These are phyloP conservation scores for Dryoscopus gambensis DNA, from an alignment of 2,113 vertebrate genomes.

Conservation along the genomic window DNA sequence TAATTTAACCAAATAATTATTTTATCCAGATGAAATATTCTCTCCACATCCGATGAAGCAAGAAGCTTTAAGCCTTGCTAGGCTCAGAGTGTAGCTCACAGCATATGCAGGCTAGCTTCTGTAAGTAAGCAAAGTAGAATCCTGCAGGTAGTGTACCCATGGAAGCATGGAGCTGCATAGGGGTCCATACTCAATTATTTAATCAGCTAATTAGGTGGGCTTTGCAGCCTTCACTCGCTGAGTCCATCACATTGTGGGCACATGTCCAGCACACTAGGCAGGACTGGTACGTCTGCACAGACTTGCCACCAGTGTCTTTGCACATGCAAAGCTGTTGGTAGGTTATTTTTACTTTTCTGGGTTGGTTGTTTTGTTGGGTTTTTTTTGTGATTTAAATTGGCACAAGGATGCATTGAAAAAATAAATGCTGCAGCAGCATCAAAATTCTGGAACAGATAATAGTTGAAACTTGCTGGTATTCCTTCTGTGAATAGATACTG, in stretches of 20 bases:
- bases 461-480: neutral
- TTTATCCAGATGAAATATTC: neutral
- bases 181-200: neutral
- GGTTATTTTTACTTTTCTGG: neutral
- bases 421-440: neutral
- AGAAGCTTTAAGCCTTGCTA: neutral
- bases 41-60: neutral
- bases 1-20: neutral
- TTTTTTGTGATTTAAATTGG: neutral
- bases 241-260: neutral
- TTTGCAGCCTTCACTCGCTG: neutral
- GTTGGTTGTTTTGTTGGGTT: neutral
- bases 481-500: neutral
- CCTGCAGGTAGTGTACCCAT: neutral
- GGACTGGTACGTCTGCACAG: neutral
- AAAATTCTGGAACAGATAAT: neutral
- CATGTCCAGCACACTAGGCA: neutral
- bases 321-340: neutral
- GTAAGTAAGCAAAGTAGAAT: neutral
- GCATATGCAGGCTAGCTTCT: neutral
- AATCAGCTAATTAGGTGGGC: neutral
- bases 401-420: neutral
- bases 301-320: neutral
- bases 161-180: neutral
- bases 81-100: neutral